Conservation (phyloP, 2,113 vertebrate species). For the Antidorcas marsupialis region DNA sequence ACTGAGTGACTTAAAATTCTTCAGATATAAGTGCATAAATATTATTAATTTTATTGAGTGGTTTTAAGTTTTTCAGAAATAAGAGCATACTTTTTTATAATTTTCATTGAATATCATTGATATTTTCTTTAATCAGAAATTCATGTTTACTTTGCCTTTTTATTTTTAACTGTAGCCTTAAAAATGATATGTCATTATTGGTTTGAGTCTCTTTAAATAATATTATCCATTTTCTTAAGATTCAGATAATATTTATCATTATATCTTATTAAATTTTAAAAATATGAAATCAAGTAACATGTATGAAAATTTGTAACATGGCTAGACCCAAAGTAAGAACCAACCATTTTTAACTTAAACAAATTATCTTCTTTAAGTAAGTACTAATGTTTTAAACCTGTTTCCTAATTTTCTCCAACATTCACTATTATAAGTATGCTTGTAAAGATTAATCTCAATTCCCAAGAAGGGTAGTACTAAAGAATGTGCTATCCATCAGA, state of each 20-base stretch:
- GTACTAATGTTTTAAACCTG: neutral
- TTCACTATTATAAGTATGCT: slow-evolving; percentile 10
- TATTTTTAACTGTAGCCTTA: neutral
- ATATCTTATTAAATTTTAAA: neutral
- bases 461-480: neutral
- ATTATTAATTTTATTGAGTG: neutral
- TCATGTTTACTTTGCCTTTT: neutral
- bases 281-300: neutral
- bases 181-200: neutral
- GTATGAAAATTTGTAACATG: neutral
- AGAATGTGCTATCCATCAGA: neutral
- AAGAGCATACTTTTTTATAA: neutral
- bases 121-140: neutral
- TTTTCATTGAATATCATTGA: neutral
- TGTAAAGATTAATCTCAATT: neutral
- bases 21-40: neutral
- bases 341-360: neutral
- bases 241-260: neutral
- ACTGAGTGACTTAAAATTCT: neutral
- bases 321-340: neutral
- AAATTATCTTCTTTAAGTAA: neutral
- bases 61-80: neutral
- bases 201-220: neutral
- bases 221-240: neutral
- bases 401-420: neutral